Conservation (phyloP, 1,140 invertebrate genomes). For the Calephelis nemesis region DNA sequence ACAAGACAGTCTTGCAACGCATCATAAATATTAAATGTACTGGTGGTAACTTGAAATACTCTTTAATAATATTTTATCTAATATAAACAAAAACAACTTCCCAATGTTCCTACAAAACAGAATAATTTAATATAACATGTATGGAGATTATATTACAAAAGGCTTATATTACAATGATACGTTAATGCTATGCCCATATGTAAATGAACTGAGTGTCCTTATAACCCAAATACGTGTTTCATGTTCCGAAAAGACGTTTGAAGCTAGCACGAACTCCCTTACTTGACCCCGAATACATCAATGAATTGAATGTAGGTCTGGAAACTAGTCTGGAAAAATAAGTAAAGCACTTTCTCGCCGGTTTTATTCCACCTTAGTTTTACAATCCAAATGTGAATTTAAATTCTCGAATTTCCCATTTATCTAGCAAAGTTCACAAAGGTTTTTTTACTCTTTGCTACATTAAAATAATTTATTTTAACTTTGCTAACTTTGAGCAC, state of each 20-base stretch:
- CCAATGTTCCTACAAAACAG: no score
- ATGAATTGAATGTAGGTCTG: not conserved
- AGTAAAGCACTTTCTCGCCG: not conserved
- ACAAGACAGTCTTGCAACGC: no score
- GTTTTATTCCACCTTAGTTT: not conserved
- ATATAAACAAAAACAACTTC: no score
- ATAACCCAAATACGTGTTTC: slow-evolving; percentile 11
- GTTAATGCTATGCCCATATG: not conserved
- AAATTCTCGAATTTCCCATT: slow-evolving; percentile 3
- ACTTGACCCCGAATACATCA: slow-evolving; percentile 6
- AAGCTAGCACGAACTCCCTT: not conserved
- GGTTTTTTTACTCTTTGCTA: not conserved
- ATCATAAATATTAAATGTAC: no score
- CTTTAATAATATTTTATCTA: no score
- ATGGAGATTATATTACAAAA: no score
- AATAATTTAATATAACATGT: no score
- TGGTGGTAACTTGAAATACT: no score
- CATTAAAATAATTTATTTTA: slow-evolving; percentile 1
- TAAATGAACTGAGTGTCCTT: not conserved
- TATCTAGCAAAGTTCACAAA: not conserved
- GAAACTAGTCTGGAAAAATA: not conserved
- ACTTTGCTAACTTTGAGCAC: not conserved
- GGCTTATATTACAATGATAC: not conserved
- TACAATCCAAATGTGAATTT: slow-evolving; percentile 1
- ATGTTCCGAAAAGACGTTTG: slow-evolving; percentile 2